A percentile compares a stretch with the other conserved stretches of the same genome.
These are phyloP conservation scores for Campoplex nolae DNA, from an alignment of 2,888 invertebrate genomes.

Conservation along the genomic window DNA sequence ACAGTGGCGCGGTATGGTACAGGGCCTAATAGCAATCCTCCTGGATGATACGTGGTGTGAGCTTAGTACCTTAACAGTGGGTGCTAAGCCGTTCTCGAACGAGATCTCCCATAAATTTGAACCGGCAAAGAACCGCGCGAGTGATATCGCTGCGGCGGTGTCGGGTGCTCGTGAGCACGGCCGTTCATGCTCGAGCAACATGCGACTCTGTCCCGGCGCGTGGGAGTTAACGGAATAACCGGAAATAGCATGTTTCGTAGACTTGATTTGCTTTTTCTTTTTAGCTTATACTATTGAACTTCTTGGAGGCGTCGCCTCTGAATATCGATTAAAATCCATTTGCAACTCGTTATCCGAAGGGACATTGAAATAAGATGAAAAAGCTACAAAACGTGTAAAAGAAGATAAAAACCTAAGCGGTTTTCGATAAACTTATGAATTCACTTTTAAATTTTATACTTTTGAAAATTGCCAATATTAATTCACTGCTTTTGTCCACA, in stretches of 20 bases:
- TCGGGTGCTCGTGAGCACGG: slow-evolving; percentile 46
- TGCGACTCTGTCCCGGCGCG: slow-evolving; percentile 26
- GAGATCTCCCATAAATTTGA: slow-evolving; percentile 69
- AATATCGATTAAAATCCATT: neutral
- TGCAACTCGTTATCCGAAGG: neutral
- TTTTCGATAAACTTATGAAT: neutral
- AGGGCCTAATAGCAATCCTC: slow-evolving; percentile 59
- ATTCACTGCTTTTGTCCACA: neutral
- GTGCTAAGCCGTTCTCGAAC: slow-evolving; percentile 63
- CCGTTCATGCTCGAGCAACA: slow-evolving; percentile 45
- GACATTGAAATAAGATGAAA: neutral
- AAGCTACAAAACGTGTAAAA: neutral
- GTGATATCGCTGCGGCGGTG: slow-evolving; percentile 62
- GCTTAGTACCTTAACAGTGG: slow-evolving; percentile 56
- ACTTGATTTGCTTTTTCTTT: slow-evolving; percentile 16
- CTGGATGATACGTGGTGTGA: slow-evolving; percentile 62
- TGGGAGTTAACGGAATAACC: slow-evolving; percentile 36
- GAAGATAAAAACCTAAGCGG: neutral
- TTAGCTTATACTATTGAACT: neutral
- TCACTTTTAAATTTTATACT: neutral
- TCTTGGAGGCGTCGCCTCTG: neutral
- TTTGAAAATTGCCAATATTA: neutral
- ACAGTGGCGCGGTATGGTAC: slow-evolving; percentile 71
- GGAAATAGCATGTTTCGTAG: slow-evolving; percentile 6
- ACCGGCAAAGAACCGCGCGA: slow-evolving; percentile 55